Evolutionary conservation across 2,888 invertebrate species (phyloP).

Genomic region (Teleiodes luculella): DNA sequence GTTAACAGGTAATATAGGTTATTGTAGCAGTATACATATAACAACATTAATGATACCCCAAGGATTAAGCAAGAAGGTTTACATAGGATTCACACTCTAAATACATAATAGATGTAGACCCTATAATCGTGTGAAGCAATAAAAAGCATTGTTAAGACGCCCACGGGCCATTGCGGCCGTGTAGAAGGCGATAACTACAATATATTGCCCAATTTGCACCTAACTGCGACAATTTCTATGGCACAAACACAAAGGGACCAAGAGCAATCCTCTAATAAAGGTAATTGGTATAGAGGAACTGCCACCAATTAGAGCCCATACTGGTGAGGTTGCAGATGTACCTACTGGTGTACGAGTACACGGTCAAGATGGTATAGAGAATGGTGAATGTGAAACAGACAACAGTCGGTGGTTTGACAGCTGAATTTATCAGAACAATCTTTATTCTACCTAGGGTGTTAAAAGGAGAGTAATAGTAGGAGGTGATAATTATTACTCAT

Average conservation of each 20-base stretch:
- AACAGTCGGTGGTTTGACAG: no score
- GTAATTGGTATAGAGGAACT: constrained; percentile 50
- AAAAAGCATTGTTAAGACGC: constrained; percentile 41
- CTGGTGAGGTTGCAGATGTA: not conserved
- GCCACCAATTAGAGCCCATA: constrained; percentile 47
- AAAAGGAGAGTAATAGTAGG: no score
- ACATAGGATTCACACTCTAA: not conserved
- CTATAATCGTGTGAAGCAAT: constrained; percentile 47
- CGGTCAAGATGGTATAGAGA: not conserved
- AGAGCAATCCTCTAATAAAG: constrained; percentile 50
- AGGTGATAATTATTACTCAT: no score
- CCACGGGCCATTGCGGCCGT: constrained; percentile 27
- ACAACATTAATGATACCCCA: no score
- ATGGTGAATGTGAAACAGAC: no score
- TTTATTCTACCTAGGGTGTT: no score
- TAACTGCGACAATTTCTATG: constrained; percentile 47
- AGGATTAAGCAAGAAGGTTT: not conserved
- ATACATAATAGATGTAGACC: not conserved
- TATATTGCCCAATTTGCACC: constrained; percentile 58
- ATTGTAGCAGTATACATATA: no score
- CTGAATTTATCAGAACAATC: no score
- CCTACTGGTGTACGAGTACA: not conserved
- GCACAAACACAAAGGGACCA: constrained; percentile 26
- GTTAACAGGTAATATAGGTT: no score
- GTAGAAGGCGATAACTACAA: constrained; percentile 37